Conservation (phyloP, 1,140 invertebrate species). For the Drosophila nebulosa region DNA sequence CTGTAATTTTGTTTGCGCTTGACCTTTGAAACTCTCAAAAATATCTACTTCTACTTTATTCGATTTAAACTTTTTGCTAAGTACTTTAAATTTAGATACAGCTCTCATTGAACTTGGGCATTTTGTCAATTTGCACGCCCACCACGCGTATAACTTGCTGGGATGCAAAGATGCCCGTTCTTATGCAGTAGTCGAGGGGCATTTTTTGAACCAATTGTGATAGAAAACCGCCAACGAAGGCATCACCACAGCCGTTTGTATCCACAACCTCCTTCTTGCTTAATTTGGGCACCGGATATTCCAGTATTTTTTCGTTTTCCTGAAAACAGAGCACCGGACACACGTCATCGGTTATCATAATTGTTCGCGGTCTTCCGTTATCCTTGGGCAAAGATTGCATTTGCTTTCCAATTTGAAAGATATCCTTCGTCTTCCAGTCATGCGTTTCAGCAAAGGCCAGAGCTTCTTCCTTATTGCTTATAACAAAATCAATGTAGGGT, state of each 20-base stretch:
- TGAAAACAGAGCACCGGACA: conserved; percentile 56
- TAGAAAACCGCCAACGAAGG: conserved; percentile 97
- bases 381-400: conserved; percentile 42
- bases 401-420: conserved; percentile 46
- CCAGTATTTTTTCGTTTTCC: conserved; percentile 41
- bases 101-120: conserved; percentile 47
- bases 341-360: conserved; percentile 38
- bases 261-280: conserved; percentile 91
- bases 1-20: neutral
- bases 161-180: conserved; percentile 53
- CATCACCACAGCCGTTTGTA: conserved; percentile 99
- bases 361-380: conserved; percentile 20
- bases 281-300: conserved; percentile 84
- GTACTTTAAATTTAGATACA: conserved; percentile 37
- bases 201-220: conserved; percentile 91
- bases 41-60: too few species aligned
- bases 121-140: conserved; percentile 42
- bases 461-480: conserved; percentile 56
- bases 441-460: conserved; percentile 28
- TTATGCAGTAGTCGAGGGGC: conserved; percentile 75
- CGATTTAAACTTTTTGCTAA: too few species aligned
- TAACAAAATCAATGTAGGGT: conserved; percentile 41
- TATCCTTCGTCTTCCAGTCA: conserved; percentile 42
- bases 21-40: neutral
- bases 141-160: conserved; percentile 39